A percentile compares a stretch with the other conserved stretches of the same genome.
Conservation (phyloP, 2,888 invertebrate genomes). For the Tachina grossa region DNA sequence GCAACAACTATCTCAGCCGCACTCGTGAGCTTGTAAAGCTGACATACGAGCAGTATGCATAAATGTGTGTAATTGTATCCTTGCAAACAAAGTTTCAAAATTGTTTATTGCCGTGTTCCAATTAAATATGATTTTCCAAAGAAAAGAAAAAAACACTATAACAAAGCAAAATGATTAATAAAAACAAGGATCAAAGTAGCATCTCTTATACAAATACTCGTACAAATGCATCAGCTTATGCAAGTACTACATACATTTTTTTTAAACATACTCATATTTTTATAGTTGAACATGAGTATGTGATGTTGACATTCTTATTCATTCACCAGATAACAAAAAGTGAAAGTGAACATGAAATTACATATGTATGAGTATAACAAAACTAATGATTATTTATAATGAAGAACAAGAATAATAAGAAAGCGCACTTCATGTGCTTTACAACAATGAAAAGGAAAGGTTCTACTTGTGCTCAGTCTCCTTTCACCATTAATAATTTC, state of each 20-base stretch:
- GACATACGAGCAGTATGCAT: no score
- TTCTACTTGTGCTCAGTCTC: constrained; percentile 40
- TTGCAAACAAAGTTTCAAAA: constrained; percentile 7
- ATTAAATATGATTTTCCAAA: constrained; percentile 54
- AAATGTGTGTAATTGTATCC: not conserved
- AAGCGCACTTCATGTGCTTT: constrained; percentile 42
- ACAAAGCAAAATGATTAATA: constrained; percentile 48
- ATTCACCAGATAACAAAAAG: constrained; percentile 50
- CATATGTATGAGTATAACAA: constrained; percentile 34
- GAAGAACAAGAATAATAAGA: constrained; percentile 29
- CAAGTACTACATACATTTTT: no score
- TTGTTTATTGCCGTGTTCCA: constrained; percentile 51
- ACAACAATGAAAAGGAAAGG: constrained; percentile 52
- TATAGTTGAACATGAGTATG: constrained; percentile 5
- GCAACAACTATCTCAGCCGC: not conserved
- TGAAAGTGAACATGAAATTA: constrained; percentile 68
- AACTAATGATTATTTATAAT: constrained; percentile 54
- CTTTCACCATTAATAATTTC: constrained; percentile 46
- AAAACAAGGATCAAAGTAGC: constrained; percentile 58
- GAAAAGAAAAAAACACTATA: constrained; percentile 30
- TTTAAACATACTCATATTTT: not conserved
- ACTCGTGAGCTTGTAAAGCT: not conserved
- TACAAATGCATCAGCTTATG: not conserved
- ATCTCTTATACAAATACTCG: constrained; percentile 17
- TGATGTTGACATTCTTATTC: constrained; percentile 39